phyloP scores from a whole-genome alignment of 2,888 invertebrate species.

The Acanthoscelides obtectus region DNA sequence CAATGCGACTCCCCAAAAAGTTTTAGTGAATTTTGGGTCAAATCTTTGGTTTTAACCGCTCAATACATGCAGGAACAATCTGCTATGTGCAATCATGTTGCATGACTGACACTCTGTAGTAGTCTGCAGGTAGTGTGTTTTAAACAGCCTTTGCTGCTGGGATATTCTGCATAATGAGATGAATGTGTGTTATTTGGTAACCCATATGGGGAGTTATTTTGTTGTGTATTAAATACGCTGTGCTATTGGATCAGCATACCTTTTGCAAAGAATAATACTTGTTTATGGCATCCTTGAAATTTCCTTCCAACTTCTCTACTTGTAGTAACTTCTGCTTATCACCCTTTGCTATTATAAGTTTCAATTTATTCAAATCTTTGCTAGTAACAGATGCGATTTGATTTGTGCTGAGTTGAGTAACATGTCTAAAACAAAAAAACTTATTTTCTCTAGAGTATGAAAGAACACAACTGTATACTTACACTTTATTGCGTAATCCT shows the following conservation, averaged over 20 bases:
- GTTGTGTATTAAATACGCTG: no score
- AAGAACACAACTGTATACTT: constrained; percentile 34
- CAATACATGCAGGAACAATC: no score
- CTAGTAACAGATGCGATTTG: constrained; percentile 68
- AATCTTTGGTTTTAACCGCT: no score
- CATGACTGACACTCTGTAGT: no score
- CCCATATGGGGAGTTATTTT: not conserved
- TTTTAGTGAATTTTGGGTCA: no score
- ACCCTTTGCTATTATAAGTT: constrained; percentile 63
- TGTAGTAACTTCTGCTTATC: constrained; percentile 80
- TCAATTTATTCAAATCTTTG: constrained; percentile 67
- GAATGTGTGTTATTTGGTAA: not conserved
- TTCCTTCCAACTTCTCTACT: constrained; percentile 75
- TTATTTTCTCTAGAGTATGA: not conserved
- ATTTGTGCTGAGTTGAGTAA: constrained; percentile 71
- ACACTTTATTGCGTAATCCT: constrained; percentile 62
- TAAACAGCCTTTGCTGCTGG: no score
- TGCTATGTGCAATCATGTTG: no score
- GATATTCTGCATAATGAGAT: no score
- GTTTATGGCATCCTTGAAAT: constrained; percentile 71
- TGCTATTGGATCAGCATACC: no score
- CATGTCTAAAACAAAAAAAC: constrained; percentile 53
- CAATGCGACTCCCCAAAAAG: no score
- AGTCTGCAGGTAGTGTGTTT: no score
- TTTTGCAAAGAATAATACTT: constrained; percentile 73